A percentile compares a stretch with the other conserved stretches of the same genome.
Evolutionary conservation across 2,797 vertebrate genomes (phyloP).

Genomic region (Phrynocephalus guinanensis): DNA sequence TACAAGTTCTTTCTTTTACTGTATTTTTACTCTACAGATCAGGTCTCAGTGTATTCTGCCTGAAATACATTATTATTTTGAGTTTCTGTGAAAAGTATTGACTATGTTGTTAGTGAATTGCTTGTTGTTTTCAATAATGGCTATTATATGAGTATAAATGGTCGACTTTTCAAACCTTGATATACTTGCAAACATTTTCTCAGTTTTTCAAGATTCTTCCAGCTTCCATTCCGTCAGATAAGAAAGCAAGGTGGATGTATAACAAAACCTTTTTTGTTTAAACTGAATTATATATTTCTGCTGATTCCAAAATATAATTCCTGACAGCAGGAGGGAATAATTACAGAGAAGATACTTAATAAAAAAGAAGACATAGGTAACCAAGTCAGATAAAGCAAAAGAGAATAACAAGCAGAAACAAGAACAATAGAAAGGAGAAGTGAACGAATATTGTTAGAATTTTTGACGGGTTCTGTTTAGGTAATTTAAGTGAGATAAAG

Average conservation of each 20-base stretch:
- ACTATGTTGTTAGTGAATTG: not conserved
- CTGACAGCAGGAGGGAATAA: conserved; percentile 29
- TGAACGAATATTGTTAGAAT: conserved; percentile 10
- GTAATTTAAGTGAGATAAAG: not conserved
- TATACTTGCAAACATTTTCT: not conserved
- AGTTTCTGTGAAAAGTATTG: not conserved
- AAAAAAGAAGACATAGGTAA: conserved; percentile 16
- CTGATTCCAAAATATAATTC: conserved; percentile 14
- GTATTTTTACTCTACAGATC: conserved; percentile 56
- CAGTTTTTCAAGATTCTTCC: conserved; percentile 10
- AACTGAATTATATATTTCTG: not conserved
- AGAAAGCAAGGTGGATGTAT: conserved; percentile 34
- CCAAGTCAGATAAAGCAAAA: not conserved
- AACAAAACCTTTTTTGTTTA: conserved; percentile 35
- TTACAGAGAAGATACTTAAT: conserved; percentile 13
- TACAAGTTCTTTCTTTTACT: not conserved
- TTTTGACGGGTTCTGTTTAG: not conserved
- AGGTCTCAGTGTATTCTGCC: not conserved
- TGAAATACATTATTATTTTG: fast-evolving
- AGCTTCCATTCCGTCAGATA: conserved; percentile 22
- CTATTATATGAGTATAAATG: conserved; percentile 2
- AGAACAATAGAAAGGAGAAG: conserved; percentile 28
- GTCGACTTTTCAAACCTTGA: not conserved
- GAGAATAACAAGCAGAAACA: conserved; percentile 1
- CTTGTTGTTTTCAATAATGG: conserved; percentile 5